A percentile compares a stretch with the other conserved stretches of the same genome.
phyloP scores from a whole-genome alignment of 2,797 vertebrate species.

The Malacoraja senta region DNA sequence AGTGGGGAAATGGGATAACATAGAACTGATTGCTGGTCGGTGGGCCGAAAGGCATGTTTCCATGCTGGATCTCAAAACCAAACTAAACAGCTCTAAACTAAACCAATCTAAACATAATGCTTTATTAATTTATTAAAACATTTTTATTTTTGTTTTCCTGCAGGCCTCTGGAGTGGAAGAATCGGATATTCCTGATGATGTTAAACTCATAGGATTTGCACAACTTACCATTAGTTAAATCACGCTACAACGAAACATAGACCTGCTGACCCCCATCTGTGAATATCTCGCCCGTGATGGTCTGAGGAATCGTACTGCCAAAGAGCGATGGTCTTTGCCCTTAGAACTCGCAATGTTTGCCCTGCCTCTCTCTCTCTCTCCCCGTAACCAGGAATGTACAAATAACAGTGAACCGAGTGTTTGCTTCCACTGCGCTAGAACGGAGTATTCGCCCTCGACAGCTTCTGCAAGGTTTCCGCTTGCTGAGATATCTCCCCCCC shows the following conservation, averaged over 20 bases:
- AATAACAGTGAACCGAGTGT: constrained; percentile 28
- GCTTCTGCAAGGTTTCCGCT: neutral
- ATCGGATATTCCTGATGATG: constrained; percentile 84
- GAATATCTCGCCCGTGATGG: constrained; percentile 49
- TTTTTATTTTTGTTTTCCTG: constrained; percentile 46
- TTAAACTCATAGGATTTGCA: constrained; percentile 90
- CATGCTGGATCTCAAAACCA: no score
- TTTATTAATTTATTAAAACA: neutral
- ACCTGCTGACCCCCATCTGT: constrained; percentile 32
- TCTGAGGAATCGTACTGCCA: constrained; percentile 84
- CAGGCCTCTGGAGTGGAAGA: constrained; percentile 86
- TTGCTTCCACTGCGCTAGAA: constrained; percentile 4
- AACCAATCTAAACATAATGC: neutral
- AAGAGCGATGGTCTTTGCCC: constrained; percentile 58
- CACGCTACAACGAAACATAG: constrained; percentile 1
- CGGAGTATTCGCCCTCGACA: neutral
- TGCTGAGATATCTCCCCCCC: neutral
- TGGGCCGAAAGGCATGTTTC: no score
- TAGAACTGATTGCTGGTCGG: no score
- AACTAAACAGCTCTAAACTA: no score
- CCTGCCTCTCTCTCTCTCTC: neutral
- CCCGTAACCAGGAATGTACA: neutral
- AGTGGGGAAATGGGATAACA: no score
- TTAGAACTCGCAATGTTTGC: neutral
- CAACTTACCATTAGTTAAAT: constrained; percentile 94